A percentile compares a stretch with the other conserved stretches of the same genome.
phyloP scores from a whole-genome alignment of 2,797 vertebrate genomes.

The Notamacropus eugenii region DNA sequence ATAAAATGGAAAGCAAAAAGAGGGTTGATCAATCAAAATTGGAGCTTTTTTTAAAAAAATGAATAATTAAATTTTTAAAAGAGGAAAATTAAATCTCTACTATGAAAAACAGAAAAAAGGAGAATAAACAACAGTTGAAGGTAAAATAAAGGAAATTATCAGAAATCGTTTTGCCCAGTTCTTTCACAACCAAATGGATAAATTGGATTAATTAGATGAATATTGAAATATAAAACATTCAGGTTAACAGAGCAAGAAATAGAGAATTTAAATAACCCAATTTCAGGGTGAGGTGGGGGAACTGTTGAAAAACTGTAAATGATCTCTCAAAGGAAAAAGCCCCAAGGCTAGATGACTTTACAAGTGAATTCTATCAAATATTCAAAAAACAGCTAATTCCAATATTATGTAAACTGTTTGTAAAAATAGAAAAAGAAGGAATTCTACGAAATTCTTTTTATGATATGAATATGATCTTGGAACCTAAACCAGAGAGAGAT shows the following conservation, averaged over 20 bases:
- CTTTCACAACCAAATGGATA: background rate
- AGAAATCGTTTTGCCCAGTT: background rate
- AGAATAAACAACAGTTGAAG: background rate
- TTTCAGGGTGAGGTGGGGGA: background rate
- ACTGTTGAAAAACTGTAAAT: background rate
- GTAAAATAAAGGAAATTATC: background rate
- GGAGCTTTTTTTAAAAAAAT: background rate
- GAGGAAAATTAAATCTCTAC: background rate
- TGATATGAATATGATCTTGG: background rate
- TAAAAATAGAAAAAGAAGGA: background rate
- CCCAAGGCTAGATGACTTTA: background rate
- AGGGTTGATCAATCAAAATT: background rate
- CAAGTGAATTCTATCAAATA: background rate
- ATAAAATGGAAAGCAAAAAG: background rate
- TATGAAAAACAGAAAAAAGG: background rate
- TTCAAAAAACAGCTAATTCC: background rate
- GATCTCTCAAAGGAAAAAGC: background rate
- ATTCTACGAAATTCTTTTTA: background rate
- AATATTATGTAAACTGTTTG: background rate
- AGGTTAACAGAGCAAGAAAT: background rate
- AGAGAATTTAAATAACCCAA: background rate
- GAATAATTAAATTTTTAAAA: background rate
- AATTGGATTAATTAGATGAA: background rate
- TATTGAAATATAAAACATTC: background rate
- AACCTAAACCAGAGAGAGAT: background rate